These are phyloP conservation scores for Phodopus roborovskii DNA, from an alignment of 2,113 vertebrate genomes.

Conservation along the genomic window DNA sequence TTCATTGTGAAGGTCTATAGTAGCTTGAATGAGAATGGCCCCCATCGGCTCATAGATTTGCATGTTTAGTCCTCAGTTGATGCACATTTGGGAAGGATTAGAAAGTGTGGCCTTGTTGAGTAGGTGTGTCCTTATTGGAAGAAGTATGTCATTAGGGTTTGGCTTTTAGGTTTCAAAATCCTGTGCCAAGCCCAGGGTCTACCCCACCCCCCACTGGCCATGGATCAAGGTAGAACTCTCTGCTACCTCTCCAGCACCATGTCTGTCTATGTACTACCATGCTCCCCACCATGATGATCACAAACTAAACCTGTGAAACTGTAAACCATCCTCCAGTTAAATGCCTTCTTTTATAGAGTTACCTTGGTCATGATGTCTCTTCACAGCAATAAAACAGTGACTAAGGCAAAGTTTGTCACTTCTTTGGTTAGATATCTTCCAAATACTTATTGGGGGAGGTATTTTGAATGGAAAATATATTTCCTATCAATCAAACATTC, in stretches of 20 bases:
- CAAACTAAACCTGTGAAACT: background rate
- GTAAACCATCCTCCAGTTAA: background rate
- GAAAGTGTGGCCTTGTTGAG: background rate
- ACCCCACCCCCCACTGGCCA: background rate
- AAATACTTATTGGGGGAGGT: background rate
- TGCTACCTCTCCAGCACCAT: background rate
- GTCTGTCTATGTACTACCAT: background rate
- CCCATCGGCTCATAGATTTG: background rate
- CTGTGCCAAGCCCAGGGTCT: background rate
- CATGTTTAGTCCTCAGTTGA: background rate
- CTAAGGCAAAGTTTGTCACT: background rate
- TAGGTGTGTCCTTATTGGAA: background rate
- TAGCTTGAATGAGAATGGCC: background rate
- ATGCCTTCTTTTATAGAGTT: background rate
- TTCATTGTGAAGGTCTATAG: background rate
- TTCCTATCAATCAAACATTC: background rate
- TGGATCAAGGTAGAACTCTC: background rate
- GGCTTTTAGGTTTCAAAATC: background rate
- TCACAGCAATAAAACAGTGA: background rate
- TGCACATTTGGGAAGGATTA: background rate
- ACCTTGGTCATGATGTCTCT: background rate
- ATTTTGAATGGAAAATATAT: background rate
- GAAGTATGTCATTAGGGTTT: background rate
- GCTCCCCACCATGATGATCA: background rate
- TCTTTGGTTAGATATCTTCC: background rate